Evolutionary conservation across 2,113 vertebrate species (phyloP).

Genomic region (Nematolebias whitei): DNA sequence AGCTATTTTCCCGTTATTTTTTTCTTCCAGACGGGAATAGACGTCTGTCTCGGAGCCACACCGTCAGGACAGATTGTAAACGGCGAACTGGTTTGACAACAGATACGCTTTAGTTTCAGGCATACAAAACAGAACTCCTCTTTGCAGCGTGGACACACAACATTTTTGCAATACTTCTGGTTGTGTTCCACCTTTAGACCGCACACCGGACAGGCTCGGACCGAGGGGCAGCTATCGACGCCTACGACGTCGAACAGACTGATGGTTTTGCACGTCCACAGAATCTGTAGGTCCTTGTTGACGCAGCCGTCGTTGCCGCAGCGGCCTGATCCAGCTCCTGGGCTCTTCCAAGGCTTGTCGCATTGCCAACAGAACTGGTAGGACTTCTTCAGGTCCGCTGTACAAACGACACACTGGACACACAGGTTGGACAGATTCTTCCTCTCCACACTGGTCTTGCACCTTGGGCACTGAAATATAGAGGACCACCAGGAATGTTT

Average conservation of each 20-base stretch:
- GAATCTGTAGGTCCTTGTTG: conserved; percentile 35
- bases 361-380: conserved; percentile 78
- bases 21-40: conserved; percentile 56
- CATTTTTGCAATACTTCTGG: conserved; percentile 68
- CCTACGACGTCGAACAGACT: neutral
- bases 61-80: conserved; percentile 47
- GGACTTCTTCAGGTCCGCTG: conserved; percentile 15
- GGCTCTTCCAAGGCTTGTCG: conserved; percentile 60
- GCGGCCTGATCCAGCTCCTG: conserved; percentile 11
- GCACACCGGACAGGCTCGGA: conserved; percentile 75
- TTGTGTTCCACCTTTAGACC: conserved; percentile 71
- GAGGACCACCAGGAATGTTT: neutral
- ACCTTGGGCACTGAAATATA: conserved; percentile 25
- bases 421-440: conserved; percentile 40
- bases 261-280: conserved; percentile 28
- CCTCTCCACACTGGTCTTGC: conserved; percentile 31
- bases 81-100: conserved; percentile 27
- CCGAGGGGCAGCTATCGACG: conserved; percentile 53
- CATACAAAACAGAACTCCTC: conserved; percentile 77
- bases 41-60: conserved; percentile 69
- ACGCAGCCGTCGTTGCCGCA: conserved; percentile 64
- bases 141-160: conserved; percentile 69
- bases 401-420: conserved; percentile 34
- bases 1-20: neutral
- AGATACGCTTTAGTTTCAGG: conserved; percentile 62